Conservation (phyloP, 2,113 vertebrate species). For the Microcebus jonahi region DNA sequence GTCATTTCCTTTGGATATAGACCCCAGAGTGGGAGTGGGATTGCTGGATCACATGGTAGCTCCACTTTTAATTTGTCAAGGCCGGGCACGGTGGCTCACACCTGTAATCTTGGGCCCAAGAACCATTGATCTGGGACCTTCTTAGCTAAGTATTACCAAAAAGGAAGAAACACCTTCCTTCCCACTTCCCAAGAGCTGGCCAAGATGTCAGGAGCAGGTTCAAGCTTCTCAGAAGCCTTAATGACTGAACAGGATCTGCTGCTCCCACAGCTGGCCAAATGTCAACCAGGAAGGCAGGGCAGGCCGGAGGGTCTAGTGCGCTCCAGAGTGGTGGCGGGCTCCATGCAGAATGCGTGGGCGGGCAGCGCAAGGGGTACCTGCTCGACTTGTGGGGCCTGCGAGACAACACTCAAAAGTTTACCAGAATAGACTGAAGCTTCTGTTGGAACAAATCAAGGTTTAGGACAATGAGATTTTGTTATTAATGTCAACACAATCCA, state of each 20-base stretch:
- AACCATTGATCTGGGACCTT: background rate
- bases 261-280: background rate
- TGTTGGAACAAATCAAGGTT: background rate
- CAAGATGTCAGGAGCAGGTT: background rate
- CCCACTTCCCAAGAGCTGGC: background rate
- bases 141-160: background rate
- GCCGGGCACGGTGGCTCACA: no score
- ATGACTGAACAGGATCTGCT: background rate
- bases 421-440: background rate
- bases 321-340: accelerated
- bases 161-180: background rate
- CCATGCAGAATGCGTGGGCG: background rate
- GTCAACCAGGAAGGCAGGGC: background rate
- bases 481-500: background rate
- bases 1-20: background rate
- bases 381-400: background rate
- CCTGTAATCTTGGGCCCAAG: background rate
- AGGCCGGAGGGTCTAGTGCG: background rate
- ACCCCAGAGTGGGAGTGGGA: background rate
- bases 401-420: background rate
- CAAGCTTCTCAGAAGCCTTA: background rate
- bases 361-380: background rate
- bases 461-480: background rate
- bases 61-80: background rate
- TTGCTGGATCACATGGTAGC: background rate